phyloP scores from a whole-genome alignment of 2,888 invertebrate genomes.

The Creontiades dilutus region DNA sequence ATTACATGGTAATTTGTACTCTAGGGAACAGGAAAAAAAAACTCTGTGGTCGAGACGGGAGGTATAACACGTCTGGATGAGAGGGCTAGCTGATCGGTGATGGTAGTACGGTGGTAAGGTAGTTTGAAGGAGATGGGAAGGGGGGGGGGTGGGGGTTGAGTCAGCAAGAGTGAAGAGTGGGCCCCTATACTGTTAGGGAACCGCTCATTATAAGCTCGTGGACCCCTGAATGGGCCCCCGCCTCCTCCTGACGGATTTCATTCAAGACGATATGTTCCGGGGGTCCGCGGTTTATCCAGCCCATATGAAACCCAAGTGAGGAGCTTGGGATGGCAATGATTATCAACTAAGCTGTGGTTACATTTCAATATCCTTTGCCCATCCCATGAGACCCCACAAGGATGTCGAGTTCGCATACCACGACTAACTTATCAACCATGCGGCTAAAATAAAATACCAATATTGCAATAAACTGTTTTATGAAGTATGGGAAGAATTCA shows the following conservation, averaged over 20 bases:
- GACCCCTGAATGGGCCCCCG: conserved; percentile 10
- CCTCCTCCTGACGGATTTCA: conserved; percentile 8
- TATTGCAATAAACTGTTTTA: too few species aligned
- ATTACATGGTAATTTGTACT: conserved; percentile 56
- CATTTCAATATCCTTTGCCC: background rate
- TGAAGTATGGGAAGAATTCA: too few species aligned
- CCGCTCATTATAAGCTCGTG: conserved; percentile 25
- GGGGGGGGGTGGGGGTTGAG: background rate
- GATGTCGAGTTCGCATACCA: background rate
- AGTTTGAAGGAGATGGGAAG: background rate
- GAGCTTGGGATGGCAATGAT: background rate
- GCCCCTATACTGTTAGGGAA: conserved; percentile 1
- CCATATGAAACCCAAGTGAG: background rate
- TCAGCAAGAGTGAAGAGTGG: conserved; percentile 15
- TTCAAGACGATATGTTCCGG: conserved; percentile 22
- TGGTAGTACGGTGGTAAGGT: background rate
- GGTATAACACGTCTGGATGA: background rate
- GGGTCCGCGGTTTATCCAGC: background rate
- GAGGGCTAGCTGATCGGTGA: background rate
- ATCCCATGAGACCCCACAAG: background rate
- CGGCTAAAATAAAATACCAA: too few species aligned
- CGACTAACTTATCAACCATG: too few species aligned
- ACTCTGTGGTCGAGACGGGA: background rate
- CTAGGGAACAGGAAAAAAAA: background rate
- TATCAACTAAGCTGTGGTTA: background rate